phyloP scores from a whole-genome alignment of 2,888 invertebrate genomes.

The Pharmacophagus antenor region DNA sequence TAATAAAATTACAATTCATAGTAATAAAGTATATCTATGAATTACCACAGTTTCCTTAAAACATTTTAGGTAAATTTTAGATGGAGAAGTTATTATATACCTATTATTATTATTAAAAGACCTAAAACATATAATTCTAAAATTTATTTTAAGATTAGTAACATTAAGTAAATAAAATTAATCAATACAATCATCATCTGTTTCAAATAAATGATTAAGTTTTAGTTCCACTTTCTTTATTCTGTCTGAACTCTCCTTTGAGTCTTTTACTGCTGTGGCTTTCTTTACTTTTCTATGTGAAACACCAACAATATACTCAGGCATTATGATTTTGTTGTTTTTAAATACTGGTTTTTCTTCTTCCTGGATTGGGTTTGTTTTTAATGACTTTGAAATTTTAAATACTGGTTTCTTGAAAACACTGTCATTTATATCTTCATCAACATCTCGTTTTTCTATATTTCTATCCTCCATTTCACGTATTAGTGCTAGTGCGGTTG shows the following conservation, averaged over 20 bases:
- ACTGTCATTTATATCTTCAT: conserved; percentile 50
- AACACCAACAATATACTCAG: conserved; percentile 90
- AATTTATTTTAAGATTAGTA: not conserved
- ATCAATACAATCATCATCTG: conserved; percentile 49
- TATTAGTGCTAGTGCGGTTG: conserved; percentile 89
- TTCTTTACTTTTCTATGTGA: conserved; percentile 77
- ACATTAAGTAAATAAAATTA: conserved; percentile 22
- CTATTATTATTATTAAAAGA: too few species aligned
- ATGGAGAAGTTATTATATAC: too few species aligned
- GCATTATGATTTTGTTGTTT: conserved; percentile 88
- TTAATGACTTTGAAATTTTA: conserved; percentile 56
- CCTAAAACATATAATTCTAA: not conserved
- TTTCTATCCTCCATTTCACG: conserved; percentile 83
- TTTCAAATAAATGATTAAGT: conserved; percentile 72
- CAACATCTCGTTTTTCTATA: conserved; percentile 44
- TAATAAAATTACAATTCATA: too few species aligned
- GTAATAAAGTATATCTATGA: too few species aligned
- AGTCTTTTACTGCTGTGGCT: conserved; percentile 37
- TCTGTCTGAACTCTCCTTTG: conserved; percentile 34
- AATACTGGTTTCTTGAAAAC: conserved; percentile 71
- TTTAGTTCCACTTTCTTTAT: conserved; percentile 58
- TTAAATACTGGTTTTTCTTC: conserved; percentile 75
- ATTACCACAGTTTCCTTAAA: too few species aligned
- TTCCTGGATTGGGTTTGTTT: conserved; percentile 43
- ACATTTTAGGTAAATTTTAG: too few species aligned